These are phyloP conservation scores for Lytechinus pictus DNA, from an alignment of 35 echinoderm and acorn worm species.

Conservation along the genomic window DNA sequence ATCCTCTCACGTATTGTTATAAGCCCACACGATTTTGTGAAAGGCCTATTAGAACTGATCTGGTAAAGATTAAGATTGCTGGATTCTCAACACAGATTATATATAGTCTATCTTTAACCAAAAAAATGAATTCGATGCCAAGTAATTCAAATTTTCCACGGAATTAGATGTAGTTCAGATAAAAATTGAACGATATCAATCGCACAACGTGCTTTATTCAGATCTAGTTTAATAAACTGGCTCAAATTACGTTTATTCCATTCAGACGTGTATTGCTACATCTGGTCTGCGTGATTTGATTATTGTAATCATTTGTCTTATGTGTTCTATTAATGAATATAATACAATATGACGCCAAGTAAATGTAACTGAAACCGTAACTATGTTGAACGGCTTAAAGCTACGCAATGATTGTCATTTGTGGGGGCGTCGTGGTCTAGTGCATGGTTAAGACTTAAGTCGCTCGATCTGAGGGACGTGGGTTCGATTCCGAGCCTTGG, in stretches of 20 bases:
- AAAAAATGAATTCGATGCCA: background rate
- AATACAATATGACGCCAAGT: background rate
- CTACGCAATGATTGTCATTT: no score
- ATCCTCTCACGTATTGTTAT: no score
- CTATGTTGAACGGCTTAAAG: background rate
- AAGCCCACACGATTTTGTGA: no score
- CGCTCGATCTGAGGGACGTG: no score
- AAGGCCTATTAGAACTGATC: no score
- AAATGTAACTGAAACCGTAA: background rate
- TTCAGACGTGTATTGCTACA: background rate
- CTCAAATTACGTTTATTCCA: background rate
- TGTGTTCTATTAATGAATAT: background rate
- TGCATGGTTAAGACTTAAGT: no score
- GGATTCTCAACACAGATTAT: no score
- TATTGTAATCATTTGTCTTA: background rate
- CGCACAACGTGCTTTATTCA: background rate
- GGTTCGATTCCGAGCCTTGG: no score
- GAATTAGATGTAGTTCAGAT: background rate
- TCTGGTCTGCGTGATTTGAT: background rate
- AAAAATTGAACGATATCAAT: background rate
- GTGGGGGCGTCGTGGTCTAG: no score
- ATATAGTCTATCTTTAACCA: no score
- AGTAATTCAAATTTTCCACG: background rate
- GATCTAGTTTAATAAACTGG: background rate
- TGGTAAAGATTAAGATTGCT: no score